Base-by-base conservation (phyloP, 2,888 invertebrate species). In the Oligia strigilis region DNA sequence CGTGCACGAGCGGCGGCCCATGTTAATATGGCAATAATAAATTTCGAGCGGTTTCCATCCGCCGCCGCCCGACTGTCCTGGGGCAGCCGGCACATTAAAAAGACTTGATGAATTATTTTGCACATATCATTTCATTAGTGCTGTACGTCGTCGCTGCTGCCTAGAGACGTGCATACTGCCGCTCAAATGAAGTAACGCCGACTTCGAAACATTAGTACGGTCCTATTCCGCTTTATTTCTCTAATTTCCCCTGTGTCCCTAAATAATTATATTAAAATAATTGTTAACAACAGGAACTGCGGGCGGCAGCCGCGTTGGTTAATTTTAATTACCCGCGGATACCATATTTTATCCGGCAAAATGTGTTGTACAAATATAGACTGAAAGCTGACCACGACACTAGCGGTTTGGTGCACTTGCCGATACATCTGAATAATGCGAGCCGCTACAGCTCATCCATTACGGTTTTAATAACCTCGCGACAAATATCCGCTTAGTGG, bases 21-120 rank as follows among this genome's bases (percentile, higher is more conserved):
- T 93, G 95, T 94, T 96, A 95, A 96, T 96, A 96, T 94, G 94
- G 93, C 95, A 95, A 96, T 95, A 95, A 96, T 96, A 96, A 96
- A 96, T 96, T 96, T 94, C 88, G 89, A 92, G 94, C 92, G 94
- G 94, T 94, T 94, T 93, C 91, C 94, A 94, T 93, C 92, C 90
- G 89, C 88, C 87, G 81, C 91, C 90, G 84, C 87, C 88, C 82
- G 89, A 87, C 92, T 91, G 93, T 92, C 92, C 94, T 85, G 91
- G 88, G 88, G 88, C 89, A 72, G 64, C 88, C 87, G 77, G 82
- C 88, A 90, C 92, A 94, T 94, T 94, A 94, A 95, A 93, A 95
- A 95, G 88, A 91, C 92, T 93, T 88, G 86, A 93, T 93, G 90
- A 93, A 93, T 93, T 94, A 93, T 95, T 93, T 93, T 90, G 84